phyloP scores from a whole-genome alignment of 1,140 invertebrate species.

The Drosophila parabipectinata region DNA sequence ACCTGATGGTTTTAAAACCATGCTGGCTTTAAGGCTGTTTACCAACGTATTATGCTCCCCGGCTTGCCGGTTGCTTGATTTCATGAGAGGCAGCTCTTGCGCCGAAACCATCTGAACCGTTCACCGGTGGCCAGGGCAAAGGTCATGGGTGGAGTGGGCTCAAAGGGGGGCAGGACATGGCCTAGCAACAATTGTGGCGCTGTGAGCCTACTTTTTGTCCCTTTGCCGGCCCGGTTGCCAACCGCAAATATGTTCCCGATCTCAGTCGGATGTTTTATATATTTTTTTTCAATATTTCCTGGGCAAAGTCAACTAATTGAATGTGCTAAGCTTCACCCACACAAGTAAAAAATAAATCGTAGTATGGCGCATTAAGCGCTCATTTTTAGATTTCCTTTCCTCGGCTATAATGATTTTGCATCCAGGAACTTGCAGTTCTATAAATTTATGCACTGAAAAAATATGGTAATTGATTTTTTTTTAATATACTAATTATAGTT shows the following conservation, averaged over 20 bases:
- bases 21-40: conserved; percentile 16
- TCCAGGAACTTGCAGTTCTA: conserved; percentile 6
- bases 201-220: conserved; percentile 25
- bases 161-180: neutral
- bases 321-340: conserved; percentile 58
- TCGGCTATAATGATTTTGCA: conserved; percentile 19
- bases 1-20: no score
- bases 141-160: conserved; percentile 46
- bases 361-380: conserved; percentile 74
- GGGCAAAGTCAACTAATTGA: conserved; percentile 75
- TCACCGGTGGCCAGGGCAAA: conserved; percentile 19
- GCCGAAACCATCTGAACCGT: conserved; percentile 18
- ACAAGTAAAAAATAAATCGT: conserved; percentile 52
- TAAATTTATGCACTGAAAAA: neutral
- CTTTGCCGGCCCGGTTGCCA: conserved; percentile 60
- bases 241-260: conserved; percentile 63
- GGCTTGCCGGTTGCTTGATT: conserved; percentile 66
- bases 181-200: conserved; percentile 24
- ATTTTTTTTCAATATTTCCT: conserved; percentile 17
- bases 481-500: no score
- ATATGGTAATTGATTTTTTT: neutral
- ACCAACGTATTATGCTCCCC: conserved; percentile 58
- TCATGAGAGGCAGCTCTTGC: conserved; percentile 59
- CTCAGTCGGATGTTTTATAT: conserved; percentile 21
- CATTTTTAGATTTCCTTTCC: conserved; percentile 45